Evolutionary conservation across 92 coral and sea anemone species (phyloP).

Genomic region (Galaxea fascicularis): DNA sequence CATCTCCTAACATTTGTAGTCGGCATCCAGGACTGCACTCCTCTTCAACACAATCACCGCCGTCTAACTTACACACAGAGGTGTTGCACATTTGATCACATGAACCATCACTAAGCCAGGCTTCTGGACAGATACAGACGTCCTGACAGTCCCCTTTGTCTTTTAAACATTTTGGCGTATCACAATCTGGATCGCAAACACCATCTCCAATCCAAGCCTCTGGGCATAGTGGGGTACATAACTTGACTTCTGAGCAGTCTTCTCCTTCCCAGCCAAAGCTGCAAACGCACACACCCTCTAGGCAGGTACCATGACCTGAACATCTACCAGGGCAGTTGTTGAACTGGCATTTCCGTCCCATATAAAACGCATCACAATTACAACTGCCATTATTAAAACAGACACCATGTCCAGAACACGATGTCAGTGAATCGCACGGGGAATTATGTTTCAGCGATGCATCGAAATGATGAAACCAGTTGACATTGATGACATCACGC

Average conservation of each 20-base stretch:
- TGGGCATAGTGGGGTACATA: slow-evolving; percentile 61
- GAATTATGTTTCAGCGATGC: not conserved
- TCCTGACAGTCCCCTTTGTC: slow-evolving; percentile 65
- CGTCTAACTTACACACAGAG: slow-evolving; percentile 51
- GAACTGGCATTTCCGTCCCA: slow-evolving; percentile 58
- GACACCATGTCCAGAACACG: slow-evolving; percentile 73
- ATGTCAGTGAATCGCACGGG: slow-evolving; percentile 2
- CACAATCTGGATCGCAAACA: slow-evolving; percentile 65
- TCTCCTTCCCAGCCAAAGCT: slow-evolving; percentile 71
- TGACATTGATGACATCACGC: not conserved
- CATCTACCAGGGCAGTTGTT: slow-evolving; percentile 65
- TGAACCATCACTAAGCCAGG: slow-evolving; percentile 68
- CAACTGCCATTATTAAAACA: slow-evolving; percentile 62
- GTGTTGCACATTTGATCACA: slow-evolving; percentile 68
- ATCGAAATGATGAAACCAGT: not conserved
- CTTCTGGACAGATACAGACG: slow-evolving; percentile 58
- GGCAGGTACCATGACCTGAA: slow-evolving; percentile 68
- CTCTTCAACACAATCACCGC: slow-evolving; percentile 59
- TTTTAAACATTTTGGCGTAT: slow-evolving; percentile 51
- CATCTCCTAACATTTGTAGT: slow-evolving; percentile 57
- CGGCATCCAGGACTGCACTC: slow-evolving; percentile 63
- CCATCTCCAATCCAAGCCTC: slow-evolving; percentile 76
- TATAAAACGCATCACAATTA: slow-evolving; percentile 54
- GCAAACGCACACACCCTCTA: slow-evolving; percentile 61
- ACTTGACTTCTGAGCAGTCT: slow-evolving; percentile 64